Percentiles rank a stretch among this genome's conserved stretches.
Conservation (phyloP, 2,797 vertebrate genomes). For the Microctenopoma lineatum region DNA sequence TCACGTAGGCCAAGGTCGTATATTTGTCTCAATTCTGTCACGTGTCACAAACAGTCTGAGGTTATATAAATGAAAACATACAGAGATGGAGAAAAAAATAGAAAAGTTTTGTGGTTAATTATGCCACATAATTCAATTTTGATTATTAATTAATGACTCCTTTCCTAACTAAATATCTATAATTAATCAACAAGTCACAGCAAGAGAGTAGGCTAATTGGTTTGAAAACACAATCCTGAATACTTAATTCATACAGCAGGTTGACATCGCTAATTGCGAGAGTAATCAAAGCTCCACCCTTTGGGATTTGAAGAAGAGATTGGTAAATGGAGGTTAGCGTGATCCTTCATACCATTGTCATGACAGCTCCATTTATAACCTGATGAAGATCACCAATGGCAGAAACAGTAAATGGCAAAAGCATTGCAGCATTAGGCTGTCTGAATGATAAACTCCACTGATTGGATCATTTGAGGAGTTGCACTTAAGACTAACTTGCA, state of each 20-base stretch:
- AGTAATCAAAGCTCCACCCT: constrained; percentile 97
- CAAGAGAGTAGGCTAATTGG: constrained; percentile 94
- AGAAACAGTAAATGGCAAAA: constrained; percentile 74
- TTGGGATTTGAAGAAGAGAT: constrained; percentile 93
- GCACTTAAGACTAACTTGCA: constrained; percentile 59
- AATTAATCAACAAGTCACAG: constrained; percentile 99
- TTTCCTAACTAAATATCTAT: constrained; percentile 99
- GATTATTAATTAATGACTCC: constrained; percentile 99
- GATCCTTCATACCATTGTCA: constrained; percentile 75
- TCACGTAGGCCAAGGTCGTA: constrained; percentile 75
- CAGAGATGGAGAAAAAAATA: constrained; percentile 57
- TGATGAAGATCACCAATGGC: constrained; percentile 77
- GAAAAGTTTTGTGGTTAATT: constrained; percentile 92
- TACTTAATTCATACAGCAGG: constrained; percentile 97
- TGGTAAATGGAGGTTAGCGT: constrained; percentile 85
- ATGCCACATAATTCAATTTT: constrained; percentile 95
- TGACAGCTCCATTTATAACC: constrained; percentile 85
- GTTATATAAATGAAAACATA: constrained; percentile 65
- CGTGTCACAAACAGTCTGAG: constrained; percentile 67
- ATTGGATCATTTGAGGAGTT: constrained; percentile 67
- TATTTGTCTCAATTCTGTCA: constrained; percentile 53
- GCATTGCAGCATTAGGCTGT: constrained; percentile 72
- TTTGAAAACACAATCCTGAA: constrained; percentile 98
- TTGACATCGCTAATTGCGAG: constrained; percentile 96
- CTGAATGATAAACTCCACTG: constrained; percentile 67